Conservation (phyloP, 2,888 invertebrate genomes). For the Endotricha flammealis region DNA sequence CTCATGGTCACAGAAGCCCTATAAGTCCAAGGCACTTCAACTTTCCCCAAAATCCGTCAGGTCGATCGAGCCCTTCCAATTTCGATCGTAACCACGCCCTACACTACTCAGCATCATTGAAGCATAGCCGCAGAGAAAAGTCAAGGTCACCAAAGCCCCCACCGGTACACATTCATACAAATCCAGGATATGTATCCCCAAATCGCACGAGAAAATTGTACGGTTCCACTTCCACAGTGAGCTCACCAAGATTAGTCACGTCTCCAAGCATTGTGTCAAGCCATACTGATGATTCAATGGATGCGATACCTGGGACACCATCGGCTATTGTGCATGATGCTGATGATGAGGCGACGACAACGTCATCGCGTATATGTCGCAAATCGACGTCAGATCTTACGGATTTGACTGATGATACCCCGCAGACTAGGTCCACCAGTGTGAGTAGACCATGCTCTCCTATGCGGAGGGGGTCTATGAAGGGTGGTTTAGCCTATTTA, state of each 20-base stretch:
- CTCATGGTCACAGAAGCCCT: conserved; percentile 78
- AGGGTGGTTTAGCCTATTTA: conserved; percentile 85
- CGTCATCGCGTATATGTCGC: conserved; percentile 76
- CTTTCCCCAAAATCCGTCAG: conserved; percentile 73
- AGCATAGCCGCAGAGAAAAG: conserved; percentile 61
- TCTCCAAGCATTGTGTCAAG: conserved; percentile 72
- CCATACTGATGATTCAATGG: conserved; percentile 67
- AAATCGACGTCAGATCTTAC: conserved; percentile 88
- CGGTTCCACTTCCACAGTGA: conserved; percentile 66
- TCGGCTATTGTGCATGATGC: conserved; percentile 60
- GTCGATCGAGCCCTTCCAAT: conserved; percentile 61
- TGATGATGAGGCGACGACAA: conserved; percentile 66
- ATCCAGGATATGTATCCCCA: conserved; percentile 79
- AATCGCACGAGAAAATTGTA: conserved; percentile 63
- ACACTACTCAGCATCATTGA: conserved; percentile 62
- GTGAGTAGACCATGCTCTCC: conserved; percentile 81
- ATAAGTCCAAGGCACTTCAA: conserved; percentile 79
- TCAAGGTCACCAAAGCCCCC: conserved; percentile 70
- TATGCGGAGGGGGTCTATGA: conserved; percentile 82
- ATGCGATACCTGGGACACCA: conserved; percentile 61
- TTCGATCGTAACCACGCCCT: conserved; percentile 51
- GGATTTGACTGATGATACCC: conserved; percentile 79
- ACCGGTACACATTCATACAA: conserved; percentile 79
- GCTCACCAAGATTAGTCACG: conserved; percentile 59
- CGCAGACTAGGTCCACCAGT: conserved; percentile 79